Conservation (phyloP, 1,140 invertebrate species). For the Diuraphis noxia region DNA sequence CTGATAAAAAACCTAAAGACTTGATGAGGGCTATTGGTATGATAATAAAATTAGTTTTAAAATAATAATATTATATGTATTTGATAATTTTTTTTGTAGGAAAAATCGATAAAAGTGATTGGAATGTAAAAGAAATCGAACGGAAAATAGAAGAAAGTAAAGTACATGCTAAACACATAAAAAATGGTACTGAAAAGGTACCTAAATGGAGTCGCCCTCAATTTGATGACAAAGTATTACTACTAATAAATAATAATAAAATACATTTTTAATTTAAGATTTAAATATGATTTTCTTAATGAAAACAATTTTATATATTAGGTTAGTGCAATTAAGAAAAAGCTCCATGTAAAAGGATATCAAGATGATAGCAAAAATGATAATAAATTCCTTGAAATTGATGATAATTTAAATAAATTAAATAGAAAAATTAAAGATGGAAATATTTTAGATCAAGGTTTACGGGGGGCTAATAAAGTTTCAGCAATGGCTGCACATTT, state of each 20-base stretch:
- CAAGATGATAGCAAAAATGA: constrained; percentile 59
- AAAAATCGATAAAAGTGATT: constrained; percentile 87
- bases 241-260: background rate
- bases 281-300: background rate
- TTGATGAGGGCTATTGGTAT: constrained; percentile 78
- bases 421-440: constrained; percentile 82
- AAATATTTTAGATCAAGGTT: constrained; percentile 68
- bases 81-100: constrained; percentile 62
- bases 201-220: constrained; percentile 89
- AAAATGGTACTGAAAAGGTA: constrained; percentile 75
- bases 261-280: background rate
- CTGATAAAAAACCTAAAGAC: constrained; percentile 82
- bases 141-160: constrained; percentile 87
- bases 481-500: constrained; percentile 82
- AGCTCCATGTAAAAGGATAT: constrained; percentile 60
- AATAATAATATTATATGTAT: background rate
- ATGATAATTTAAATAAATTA: constrained; percentile 77
- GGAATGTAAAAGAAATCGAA: constrained; percentile 89
- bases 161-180: constrained; percentile 68
- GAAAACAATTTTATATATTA: constrained; percentile 59
- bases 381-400: constrained; percentile 73
- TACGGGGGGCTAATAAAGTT: constrained; percentile 80
- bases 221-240: constrained; percentile 62
- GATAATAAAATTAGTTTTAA: background rate
- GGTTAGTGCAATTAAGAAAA: constrained; percentile 77